Base-by-base conservation (phyloP, 1,140 invertebrate genomes). In the Helicoverpa zea region DNA sequence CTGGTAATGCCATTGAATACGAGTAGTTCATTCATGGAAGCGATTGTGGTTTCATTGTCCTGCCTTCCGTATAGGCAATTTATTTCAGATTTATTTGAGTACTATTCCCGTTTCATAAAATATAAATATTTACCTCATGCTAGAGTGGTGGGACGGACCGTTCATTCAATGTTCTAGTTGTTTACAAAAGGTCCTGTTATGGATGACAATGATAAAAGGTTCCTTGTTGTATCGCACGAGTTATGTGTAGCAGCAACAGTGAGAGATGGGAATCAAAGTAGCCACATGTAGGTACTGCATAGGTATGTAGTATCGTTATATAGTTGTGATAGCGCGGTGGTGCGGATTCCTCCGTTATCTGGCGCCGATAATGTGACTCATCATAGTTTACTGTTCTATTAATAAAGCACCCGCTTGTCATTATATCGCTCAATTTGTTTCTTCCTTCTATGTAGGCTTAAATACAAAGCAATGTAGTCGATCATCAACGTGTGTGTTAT, bases 361-460 rank as follows among this genome's bases (percentile, higher is more conserved):
- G 43, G 4, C 10, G 10, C 3, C 35, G 43, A 9, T 16, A 49
- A 10, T 9, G 30, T 70, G 66, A 61, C 58, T 49, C 56, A 75
- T 75, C 70, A 43, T 73, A 73, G 73, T 75, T 70, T 70, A 70
- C 18, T 29, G 5, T 52, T 49, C 29, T 75, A 75, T 61, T 73
- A 30, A 73, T 73, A 73, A 12, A 35, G 51, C 10, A 9, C 10
- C 63, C 63, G 9, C 9, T 59, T 61, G 43, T 49, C 35, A n/a
- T 18, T 3, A 16, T 49, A 70, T 70, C 66, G 52, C 47, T 54
- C 14, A 23, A 54, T 58, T 16, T 29, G 51, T 35, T 30, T 73
- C 14, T 11, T 5, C 16, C n/a, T 43, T 56, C n/a, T 73, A 35
- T 43, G 4, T 35, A 9, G 13, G 54, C 3, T 29, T 68, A 14